Conservation (phyloP, 2,888 invertebrate genomes). For the Ommatoiulus sabulosus region DNA sequence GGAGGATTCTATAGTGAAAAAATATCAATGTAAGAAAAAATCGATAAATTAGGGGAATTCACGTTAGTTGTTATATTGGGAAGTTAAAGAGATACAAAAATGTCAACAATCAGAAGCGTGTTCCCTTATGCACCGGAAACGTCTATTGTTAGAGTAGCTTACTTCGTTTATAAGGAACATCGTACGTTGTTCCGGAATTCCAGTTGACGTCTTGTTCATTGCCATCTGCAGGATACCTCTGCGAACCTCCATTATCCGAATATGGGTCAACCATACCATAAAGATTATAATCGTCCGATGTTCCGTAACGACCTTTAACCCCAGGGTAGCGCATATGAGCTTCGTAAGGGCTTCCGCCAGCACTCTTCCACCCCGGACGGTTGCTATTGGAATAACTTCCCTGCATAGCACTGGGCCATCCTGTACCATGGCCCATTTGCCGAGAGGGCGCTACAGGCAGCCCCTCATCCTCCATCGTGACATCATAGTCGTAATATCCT, state of each 20-base stretch:
- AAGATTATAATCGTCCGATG: neutral
- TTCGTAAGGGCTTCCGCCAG: conserved; percentile 1
- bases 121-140: too few species aligned
- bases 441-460: neutral
- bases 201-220: neutral
- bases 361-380: neutral
- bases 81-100: too few species aligned
- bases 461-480: neutral
- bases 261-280: neutral
- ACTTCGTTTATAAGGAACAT: conserved; percentile 12
- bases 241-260: neutral
- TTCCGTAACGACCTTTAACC: neutral
- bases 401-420: neutral
- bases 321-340: neutral
- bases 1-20: too few species aligned
- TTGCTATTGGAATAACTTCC: neutral
- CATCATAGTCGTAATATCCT: conserved; percentile 47
- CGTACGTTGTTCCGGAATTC: neutral
- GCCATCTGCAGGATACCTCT: neutral
- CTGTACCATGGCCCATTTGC: neutral
- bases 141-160: neutral
- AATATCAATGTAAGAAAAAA: too few species aligned
- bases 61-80: too few species aligned
- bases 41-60: too few species aligned
- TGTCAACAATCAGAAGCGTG: too few species aligned